A percentile compares a stretch with the other conserved stretches of the same genome.
Conservation (phyloP, 2,797 vertebrate species). For the Argentina silus region DNA sequence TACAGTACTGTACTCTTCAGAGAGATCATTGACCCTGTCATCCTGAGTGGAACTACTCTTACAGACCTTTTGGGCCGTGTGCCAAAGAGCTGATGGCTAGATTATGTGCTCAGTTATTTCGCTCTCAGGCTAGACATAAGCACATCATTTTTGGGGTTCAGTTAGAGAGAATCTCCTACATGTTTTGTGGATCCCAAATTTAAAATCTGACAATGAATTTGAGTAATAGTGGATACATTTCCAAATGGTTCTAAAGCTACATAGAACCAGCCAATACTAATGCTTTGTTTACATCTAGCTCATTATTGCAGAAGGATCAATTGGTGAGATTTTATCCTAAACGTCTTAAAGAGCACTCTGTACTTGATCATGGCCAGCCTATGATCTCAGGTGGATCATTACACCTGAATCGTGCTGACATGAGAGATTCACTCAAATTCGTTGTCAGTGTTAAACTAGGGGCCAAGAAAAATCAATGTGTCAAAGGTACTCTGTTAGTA, state of each 20-base stretch:
- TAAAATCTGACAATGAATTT: background rate
- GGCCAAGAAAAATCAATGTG: conserved; percentile 10
- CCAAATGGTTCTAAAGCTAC: no score
- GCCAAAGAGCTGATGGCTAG: conserved; percentile 1
- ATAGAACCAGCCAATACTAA: no score
- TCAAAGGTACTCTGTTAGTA: conserved; percentile 34
- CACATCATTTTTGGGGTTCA: background rate
- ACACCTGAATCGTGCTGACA: no score
- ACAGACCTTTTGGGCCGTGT: background rate
- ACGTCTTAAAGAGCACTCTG: no score
- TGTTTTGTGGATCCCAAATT: background rate
- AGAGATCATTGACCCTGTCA: background rate
- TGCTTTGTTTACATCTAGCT: no score
- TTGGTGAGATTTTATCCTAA: no score
- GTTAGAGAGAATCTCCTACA: background rate
- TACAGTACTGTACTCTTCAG: background rate
- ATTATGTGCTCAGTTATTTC: background rate
- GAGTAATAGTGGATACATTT: background rate
- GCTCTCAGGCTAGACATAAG: conserved; percentile 2
- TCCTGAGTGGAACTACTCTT: background rate
- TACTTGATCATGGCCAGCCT: no score
- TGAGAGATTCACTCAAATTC: conserved; percentile 5
- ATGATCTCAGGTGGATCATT: no score
- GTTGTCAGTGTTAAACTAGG: conserved; percentile 38
- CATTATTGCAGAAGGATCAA: no score